Percentiles rank a stretch among this genome's conserved stretches.
These are phyloP conservation scores for Pseudoips prasinana DNA, from an alignment of 2,888 invertebrate genomes.

Conservation along the genomic window DNA sequence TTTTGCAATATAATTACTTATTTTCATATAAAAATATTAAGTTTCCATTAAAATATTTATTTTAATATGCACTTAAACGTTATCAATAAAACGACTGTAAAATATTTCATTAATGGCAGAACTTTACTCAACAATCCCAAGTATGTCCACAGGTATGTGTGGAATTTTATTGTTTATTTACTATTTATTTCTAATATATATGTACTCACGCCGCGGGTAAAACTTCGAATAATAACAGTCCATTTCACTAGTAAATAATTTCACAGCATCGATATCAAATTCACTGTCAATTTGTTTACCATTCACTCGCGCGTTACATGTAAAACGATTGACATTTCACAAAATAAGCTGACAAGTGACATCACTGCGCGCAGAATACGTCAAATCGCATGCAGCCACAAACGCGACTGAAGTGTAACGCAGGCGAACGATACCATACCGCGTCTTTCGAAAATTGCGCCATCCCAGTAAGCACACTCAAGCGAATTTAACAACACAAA, in stretches of 20 bases:
- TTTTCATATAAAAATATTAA: too few relatives aligned
- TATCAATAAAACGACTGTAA: too few relatives aligned
- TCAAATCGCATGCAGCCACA: conserved; percentile 81
- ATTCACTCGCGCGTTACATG: conserved; percentile 75
- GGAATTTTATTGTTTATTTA: conserved; percentile 76
- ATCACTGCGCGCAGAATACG: conserved; percentile 80
- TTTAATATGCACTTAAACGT: too few relatives aligned
- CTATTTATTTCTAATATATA: conserved; percentile 56
- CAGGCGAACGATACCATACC: conserved; percentile 81
- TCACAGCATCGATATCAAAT: conserved; percentile 70
- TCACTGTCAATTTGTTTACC: conserved; percentile 76
- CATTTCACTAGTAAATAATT: conserved; percentile 67
- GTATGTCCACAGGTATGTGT: conserved; percentile 63
- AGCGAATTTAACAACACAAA: conserved; percentile 80
- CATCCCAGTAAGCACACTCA: conserved; percentile 80
- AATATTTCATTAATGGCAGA: conserved; percentile 21
- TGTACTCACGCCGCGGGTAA: conserved; percentile 81
- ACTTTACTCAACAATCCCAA: conserved; percentile 38
- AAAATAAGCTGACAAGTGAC: conserved; percentile 79
- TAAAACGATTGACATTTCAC: conserved; percentile 79
- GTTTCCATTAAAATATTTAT: too few relatives aligned
- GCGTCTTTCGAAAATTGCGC: conserved; percentile 84
- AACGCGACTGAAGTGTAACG: conserved; percentile 83
- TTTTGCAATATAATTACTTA: too few relatives aligned
- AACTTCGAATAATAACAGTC: conserved; percentile 82